A percentile compares a stretch with the other conserved stretches of the same genome.
Conservation (phyloP, 2,797 vertebrate genomes). For the Poecilia velifera region DNA sequence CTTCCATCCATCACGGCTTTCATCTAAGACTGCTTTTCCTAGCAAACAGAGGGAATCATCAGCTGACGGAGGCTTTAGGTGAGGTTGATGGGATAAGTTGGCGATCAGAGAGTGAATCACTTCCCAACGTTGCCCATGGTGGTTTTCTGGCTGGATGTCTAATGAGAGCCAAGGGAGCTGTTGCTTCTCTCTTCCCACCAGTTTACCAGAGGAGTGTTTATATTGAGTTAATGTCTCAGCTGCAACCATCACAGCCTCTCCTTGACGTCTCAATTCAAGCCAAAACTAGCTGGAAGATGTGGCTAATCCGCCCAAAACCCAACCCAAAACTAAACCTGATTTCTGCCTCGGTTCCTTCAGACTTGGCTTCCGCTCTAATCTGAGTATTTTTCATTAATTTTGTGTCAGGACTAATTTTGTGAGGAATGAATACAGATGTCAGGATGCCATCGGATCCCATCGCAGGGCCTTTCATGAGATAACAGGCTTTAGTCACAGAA, state of each 20-base stretch:
- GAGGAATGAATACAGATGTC: conserved; percentile 83
- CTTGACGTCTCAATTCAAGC: conserved; percentile 39
- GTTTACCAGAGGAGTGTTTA: conserved; percentile 37
- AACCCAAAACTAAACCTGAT: conserved; percentile 65
- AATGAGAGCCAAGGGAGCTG: conserved; percentile 27
- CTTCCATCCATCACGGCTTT: conserved; percentile 97
- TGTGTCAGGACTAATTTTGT: conserved; percentile 82
- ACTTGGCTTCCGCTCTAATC: conserved; percentile 77
- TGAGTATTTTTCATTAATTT: conserved; percentile 78
- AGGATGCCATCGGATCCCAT: conserved; percentile 82
- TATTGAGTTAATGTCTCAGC: conserved; percentile 11
- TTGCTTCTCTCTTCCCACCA: conserved; percentile 42
- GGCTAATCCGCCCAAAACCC: conserved; percentile 70
- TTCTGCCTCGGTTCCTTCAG: conserved; percentile 31
- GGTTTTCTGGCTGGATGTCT: conserved; percentile 54
- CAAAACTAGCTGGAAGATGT: conserved; percentile 17
- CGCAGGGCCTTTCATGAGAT: conserved; percentile 80
- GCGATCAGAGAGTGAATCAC: conserved; percentile 42
- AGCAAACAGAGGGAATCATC: conserved; percentile 95
- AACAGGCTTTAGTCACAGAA: conserved; percentile 85
- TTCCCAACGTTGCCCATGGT: conserved; percentile 26
- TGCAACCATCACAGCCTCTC: background rate
- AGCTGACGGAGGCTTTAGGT: conserved; percentile 87
- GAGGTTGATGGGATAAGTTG: conserved; percentile 32
- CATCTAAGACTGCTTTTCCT: conserved; percentile 89